phyloP scores from a whole-genome alignment of 1,140 invertebrate genomes.

The Drosophila sp. region DNA sequence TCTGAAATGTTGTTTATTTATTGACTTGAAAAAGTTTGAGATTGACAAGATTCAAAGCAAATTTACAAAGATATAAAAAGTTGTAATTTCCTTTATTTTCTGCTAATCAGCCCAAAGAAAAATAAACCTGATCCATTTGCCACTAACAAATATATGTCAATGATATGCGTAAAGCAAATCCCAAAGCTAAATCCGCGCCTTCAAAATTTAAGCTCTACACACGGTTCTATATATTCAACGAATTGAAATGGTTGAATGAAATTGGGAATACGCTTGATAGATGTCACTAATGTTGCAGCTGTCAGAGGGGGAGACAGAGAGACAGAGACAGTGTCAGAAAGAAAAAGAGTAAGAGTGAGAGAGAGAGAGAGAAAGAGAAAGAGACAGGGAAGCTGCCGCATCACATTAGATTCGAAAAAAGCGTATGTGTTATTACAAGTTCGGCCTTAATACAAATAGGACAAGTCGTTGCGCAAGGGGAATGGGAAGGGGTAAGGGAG shows the following conservation, averaged over 20 bases:
- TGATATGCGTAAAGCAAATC: neutral
- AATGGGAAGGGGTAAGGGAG: neutral
- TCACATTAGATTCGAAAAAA: slow-evolving; percentile 18
- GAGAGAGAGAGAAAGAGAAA: neutral
- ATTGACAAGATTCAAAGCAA: too few species aligned
- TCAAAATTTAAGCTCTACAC: neutral
- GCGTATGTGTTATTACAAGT: slow-evolving; percentile 27
- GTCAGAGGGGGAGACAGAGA: slow-evolving; percentile 1
- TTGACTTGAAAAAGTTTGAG: too few species aligned
- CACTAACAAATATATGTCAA: too few species aligned
- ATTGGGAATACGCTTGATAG: neutral
- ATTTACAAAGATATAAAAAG: too few species aligned
- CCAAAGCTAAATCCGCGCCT: neutral
- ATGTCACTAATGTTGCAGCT: slow-evolving; percentile 19
- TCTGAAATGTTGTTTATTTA: too few species aligned
- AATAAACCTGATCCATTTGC: too few species aligned
- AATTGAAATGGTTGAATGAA: neutral
- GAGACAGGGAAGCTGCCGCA: slow-evolving; percentile 1
- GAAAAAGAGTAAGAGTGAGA: neutral
- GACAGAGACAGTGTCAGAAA: neutral
- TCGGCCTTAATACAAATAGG: neutral
- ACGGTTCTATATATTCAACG: neutral
- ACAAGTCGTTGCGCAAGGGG: neutral
- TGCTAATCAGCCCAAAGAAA: too few species aligned
- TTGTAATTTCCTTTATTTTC: too few species aligned